These are phyloP conservation scores for Drosophila arizonae DNA, from an alignment of 1,140 invertebrate genomes.

Conservation along the genomic window DNA sequence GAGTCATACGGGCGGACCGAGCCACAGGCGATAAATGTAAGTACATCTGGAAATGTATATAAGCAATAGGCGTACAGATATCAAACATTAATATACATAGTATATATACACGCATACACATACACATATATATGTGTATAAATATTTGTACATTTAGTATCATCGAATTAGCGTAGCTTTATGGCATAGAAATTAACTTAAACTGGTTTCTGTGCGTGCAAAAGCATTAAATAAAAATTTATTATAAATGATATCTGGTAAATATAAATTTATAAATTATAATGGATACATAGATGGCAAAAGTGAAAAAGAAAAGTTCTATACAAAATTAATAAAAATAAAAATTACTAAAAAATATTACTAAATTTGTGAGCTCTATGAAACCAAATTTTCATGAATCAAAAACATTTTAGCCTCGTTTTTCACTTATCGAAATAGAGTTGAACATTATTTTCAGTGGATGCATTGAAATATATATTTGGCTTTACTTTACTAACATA, in stretches of 20 bases:
- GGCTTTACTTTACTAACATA: no score
- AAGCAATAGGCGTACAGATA: conserved; percentile 5
- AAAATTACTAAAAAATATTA: no score
- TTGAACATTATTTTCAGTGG: no score
- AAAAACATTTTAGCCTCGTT: no score
- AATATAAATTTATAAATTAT: neutral
- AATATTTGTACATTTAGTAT: neutral
- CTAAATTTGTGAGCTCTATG: no score
- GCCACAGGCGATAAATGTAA: conserved; percentile 63
- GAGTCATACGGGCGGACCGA: conserved; percentile 39
- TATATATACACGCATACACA: conserved; percentile 1
- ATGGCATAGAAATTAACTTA: conserved; percentile 19
- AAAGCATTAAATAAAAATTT: conserved; percentile 4
- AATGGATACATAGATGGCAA: neutral
- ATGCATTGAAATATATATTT: no score
- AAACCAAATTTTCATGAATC: no score
- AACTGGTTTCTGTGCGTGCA: conserved; percentile 24
- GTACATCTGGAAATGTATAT: conserved; percentile 45
- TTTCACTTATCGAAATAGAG: no score
- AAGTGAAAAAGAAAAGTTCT: neutral
- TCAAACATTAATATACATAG: conserved; percentile 2
- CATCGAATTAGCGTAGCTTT: conserved; percentile 29
- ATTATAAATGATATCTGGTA: neutral
- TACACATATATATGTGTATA: neutral
- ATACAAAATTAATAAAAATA: no score